phyloP scores from a whole-genome alignment of 2,797 vertebrate genomes.

The Sardinella longiceps region DNA sequence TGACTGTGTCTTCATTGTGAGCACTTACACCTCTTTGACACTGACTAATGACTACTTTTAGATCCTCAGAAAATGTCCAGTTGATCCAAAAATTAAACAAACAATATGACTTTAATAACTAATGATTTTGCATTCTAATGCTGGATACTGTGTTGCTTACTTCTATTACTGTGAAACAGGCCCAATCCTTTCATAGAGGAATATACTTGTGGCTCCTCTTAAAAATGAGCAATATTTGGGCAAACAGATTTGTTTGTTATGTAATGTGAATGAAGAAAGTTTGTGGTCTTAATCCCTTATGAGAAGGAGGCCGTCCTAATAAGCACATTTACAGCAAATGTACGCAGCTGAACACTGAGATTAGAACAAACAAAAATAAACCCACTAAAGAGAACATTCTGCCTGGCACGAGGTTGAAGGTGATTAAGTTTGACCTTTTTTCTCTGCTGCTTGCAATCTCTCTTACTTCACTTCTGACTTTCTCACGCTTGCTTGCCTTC shows the following conservation, averaged over 20 bases:
- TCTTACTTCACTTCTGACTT: not conserved
- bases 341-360: not conserved
- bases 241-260: slow-evolving; percentile 8
- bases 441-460: not conserved
- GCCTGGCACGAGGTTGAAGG: not conserved
- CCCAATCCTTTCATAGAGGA: not conserved
- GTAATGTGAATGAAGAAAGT: not conserved
- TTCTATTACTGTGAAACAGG: not conserved
- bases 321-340: not conserved
- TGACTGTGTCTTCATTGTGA: not conserved
- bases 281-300: slow-evolving; percentile 17
- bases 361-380: not conserved
- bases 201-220: not conserved
- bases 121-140: not conserved
- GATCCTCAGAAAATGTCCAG: not conserved
- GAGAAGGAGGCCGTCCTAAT: not conserved
- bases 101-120: not conserved
- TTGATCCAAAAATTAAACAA: not conserved
- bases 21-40: slow-evolving; percentile 2
- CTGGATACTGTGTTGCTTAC: not conserved
- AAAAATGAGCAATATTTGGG: not conserved
- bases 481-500: not conserved
- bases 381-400: not conserved
- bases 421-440: slow-evolving; percentile 35
- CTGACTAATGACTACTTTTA: not conserved